Percentiles rank a stretch among this genome's conserved stretches.
These are phyloP conservation scores for Amphiprion ocellaris DNA, from an alignment of 2,113 vertebrate genomes.

Conservation along the genomic window DNA sequence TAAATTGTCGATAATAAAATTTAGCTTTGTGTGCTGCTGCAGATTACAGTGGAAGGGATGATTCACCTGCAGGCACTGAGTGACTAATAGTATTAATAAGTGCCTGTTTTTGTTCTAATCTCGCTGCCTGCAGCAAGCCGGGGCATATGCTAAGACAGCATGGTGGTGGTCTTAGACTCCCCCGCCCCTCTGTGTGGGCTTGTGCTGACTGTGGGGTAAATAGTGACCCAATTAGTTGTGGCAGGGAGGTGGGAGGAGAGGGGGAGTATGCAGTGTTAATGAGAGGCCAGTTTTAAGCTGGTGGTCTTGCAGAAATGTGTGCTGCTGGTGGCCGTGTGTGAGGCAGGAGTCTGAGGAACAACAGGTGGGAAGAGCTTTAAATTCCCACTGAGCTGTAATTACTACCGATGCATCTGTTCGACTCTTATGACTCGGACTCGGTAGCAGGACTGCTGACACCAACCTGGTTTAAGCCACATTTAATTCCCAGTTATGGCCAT, in stretches of 20 bases:
- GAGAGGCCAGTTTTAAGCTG: conserved; percentile 68
- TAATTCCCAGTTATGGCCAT: conserved; percentile 46
- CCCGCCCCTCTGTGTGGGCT: conserved; percentile 47
- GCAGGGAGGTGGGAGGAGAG: conserved; percentile 27
- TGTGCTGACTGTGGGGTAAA: conserved; percentile 77
- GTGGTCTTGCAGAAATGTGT: conserved; percentile 62
- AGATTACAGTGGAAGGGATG: conserved; percentile 53
- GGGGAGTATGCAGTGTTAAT: conserved; percentile 53
- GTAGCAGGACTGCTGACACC: conserved; percentile 30
- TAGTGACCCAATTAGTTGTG: conserved; percentile 80
- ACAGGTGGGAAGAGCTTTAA: conserved; percentile 78
- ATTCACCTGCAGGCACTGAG: conserved; percentile 67
- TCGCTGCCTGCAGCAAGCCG: conserved; percentile 46
- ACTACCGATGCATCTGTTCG: conserved; percentile 71
- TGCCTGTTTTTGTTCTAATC: conserved; percentile 68
- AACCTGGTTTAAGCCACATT: conserved; percentile 60
- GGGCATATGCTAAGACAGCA: conserved; percentile 69
- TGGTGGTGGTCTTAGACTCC: conserved; percentile 70
- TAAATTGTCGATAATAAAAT: conserved; percentile 45
- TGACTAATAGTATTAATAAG: conserved; percentile 73
- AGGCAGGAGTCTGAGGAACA: conserved; percentile 61
- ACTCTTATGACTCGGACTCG: conserved; percentile 28
- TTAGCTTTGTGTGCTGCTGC: conserved; percentile 31
- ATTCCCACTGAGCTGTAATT: conserved; percentile 67
- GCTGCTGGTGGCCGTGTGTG: conserved; percentile 32